These are phyloP conservation scores for Cotesia chilonis DNA, from an alignment of 1,140 invertebrate genomes.

Conservation along the genomic window DNA sequence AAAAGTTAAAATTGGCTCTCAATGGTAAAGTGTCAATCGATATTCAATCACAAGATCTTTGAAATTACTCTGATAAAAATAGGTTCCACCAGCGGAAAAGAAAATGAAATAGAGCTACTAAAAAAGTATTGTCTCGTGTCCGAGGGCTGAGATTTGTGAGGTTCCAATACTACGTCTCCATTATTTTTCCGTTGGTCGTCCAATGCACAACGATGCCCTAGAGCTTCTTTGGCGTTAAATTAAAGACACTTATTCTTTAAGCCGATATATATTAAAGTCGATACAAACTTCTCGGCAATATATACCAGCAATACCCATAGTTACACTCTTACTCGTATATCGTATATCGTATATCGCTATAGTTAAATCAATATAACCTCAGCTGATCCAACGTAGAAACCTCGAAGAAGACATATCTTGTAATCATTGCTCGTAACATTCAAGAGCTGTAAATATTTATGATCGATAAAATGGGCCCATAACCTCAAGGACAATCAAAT, in stretches of 20 bases:
- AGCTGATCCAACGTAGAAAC: no score
- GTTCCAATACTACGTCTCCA: constrained; percentile 30
- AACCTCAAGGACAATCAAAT: no score
- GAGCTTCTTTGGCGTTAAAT: constrained; percentile 5
- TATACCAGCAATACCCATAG: background rate
- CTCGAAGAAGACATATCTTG: no score
- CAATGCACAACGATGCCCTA: background rate
- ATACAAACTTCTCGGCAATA: background rate
- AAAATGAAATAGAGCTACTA: background rate
- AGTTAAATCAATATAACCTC: no score
- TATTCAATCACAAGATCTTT: no score
- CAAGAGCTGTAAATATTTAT: no score
- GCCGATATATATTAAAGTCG: background rate
- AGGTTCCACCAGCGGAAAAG: background rate
- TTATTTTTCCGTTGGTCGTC: constrained; percentile 29
- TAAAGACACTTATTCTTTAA: constrained; percentile 28
- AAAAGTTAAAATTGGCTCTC: no score
- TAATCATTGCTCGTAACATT: no score
- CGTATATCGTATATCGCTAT: no score
- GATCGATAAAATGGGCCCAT: no score
- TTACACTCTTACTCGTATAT: background rate
- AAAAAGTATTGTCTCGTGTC: background rate
- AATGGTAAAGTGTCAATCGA: no score
- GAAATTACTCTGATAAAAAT: no score
- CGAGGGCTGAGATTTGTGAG: constrained; percentile 12